Evolutionary conservation across 2,113 vertebrate genomes (phyloP), one percentile per base, ranked within the genome.

Genomic region (Astur gentilis): DNA sequence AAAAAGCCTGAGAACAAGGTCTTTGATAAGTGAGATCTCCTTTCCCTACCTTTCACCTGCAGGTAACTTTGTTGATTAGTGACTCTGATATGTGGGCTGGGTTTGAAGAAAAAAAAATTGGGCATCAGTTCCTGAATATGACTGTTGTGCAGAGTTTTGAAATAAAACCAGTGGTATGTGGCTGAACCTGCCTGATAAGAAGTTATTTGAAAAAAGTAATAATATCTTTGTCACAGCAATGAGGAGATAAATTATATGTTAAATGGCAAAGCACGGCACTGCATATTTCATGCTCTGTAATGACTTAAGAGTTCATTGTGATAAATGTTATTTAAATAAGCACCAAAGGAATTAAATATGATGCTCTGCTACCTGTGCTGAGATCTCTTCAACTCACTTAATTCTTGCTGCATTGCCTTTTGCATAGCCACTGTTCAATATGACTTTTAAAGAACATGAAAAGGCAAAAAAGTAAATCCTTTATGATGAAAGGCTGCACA

Each of bases 201-300:
- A 89, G 61, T 64, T 69, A 62, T 87, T 83, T 54, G 71, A 71
- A 54, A 64, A 67, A 89, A 65, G 78, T 65, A 88, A 88, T 95
- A 85, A 92, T 72, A 66, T 72, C 75, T 93, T 93, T 0, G 0
- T 95, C 94, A 78, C 78, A 95, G 84, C 78, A 85, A 26, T 61
- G 89, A 83, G 81, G 64, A 87, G 91, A 93, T 91, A 94, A 95
- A 96, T 95, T 84, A n/a, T 50, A 91, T 83, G 83, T 95, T 96
- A 97, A 97, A 94, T 90, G 89, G 84, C 82, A 92, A 96, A 95
- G 87, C 75, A 83, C 5, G 6, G 77, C 42, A 61, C 50, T 93
- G 97, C 92, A 67, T 90, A 93, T 95, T 94, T 96, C 94, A 91
- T 73, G 50, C 75, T 75, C 78, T 81, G 36, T 95, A 87, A 95